phyloP scores from a whole-genome alignment of 1,140 invertebrate genomes.

The Monochamus saltuarius region DNA sequence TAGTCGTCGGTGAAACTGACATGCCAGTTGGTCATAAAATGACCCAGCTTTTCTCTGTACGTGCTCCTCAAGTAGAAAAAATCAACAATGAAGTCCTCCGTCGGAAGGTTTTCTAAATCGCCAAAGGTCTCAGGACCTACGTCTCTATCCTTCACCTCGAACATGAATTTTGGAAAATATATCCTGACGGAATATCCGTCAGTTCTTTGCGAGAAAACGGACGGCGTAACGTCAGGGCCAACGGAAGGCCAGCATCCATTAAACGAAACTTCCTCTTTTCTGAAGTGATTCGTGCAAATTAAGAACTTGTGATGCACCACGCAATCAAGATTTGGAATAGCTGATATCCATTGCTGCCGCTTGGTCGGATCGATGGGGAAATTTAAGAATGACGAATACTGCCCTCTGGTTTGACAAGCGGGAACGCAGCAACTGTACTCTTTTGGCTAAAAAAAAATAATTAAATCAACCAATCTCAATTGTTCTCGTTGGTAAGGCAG shows the following conservation, averaged over 20 bases:
- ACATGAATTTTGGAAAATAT: slow-evolving; percentile 14
- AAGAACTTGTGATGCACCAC: slow-evolving; percentile 4
- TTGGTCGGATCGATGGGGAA: neutral
- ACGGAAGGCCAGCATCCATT: neutral
- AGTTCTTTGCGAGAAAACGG: neutral
- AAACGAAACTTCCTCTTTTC: neutral
- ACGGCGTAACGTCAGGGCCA: neutral
- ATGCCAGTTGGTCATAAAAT: neutral
- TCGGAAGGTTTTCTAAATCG: neutral
- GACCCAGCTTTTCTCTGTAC: neutral
- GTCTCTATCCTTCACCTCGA: neutral
- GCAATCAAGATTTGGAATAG: slow-evolving; percentile 3
- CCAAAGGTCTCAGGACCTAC: slow-evolving; percentile 9
- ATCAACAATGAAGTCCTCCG: slow-evolving; percentile 7
- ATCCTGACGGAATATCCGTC: neutral
- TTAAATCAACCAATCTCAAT: too few relatives aligned
- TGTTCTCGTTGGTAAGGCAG: too few relatives aligned
- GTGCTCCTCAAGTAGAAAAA: neutral
- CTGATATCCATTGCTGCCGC: neutral
- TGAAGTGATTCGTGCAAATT: slow-evolving; percentile 4
- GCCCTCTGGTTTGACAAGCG: neutral
- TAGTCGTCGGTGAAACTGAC: neutral
- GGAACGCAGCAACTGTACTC: slow-evolving; percentile 7
- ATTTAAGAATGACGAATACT: neutral
- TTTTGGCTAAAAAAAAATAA: slow-evolving; percentile 3